These are phyloP conservation scores for Abscondita cerata DNA, from an alignment of 2,888 invertebrate genomes.

Conservation along the genomic window DNA sequence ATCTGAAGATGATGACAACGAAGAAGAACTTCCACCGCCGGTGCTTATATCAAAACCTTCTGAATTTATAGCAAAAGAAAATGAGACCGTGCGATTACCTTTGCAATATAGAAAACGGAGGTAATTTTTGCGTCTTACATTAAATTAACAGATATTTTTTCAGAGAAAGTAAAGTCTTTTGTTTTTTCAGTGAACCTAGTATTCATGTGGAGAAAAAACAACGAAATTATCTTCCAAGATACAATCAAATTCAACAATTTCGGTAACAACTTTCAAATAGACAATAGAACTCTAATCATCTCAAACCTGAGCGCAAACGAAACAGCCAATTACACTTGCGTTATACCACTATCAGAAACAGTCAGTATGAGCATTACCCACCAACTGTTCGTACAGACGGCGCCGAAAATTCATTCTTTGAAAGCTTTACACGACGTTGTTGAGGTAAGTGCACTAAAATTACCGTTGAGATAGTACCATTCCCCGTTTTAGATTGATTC, in stretches of 20 bases:
- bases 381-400: slow-evolving; percentile 22
- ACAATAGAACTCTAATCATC: slow-evolving; percentile 25
- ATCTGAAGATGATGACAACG: slow-evolving; percentile 46
- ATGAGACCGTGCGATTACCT: slow-evolving; percentile 52
- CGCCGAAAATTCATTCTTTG: slow-evolving; percentile 34
- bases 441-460: too few species aligned
- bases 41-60: slow-evolving; percentile 36
- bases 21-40: slow-evolving; percentile 28
- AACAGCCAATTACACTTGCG: slow-evolving; percentile 29
- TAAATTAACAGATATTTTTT: too few species aligned
- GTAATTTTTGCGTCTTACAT: slow-evolving; percentile 42
- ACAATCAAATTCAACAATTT: slow-evolving; percentile 23
- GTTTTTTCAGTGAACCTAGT: slow-evolving; percentile 39
- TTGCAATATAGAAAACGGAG: slow-evolving; percentile 51
- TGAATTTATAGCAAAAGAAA: slow-evolving; percentile 47
- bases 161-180: too few species aligned
- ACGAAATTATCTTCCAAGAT: slow-evolving; percentile 41
- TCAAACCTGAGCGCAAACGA: slow-evolving; percentile 27
- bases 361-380: slow-evolving; percentile 20
- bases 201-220: slow-evolving; percentile 42
- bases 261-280: slow-evolving; percentile 19
- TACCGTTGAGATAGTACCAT: too few species aligned
- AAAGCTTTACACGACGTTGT: slow-evolving; percentile 18
- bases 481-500: slow-evolving; percentile 47
- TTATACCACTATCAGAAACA: slow-evolving; percentile 10